These are phyloP conservation scores for Dorcus hopei DNA, from an alignment of 2,888 invertebrate species.

Conservation along the genomic window DNA sequence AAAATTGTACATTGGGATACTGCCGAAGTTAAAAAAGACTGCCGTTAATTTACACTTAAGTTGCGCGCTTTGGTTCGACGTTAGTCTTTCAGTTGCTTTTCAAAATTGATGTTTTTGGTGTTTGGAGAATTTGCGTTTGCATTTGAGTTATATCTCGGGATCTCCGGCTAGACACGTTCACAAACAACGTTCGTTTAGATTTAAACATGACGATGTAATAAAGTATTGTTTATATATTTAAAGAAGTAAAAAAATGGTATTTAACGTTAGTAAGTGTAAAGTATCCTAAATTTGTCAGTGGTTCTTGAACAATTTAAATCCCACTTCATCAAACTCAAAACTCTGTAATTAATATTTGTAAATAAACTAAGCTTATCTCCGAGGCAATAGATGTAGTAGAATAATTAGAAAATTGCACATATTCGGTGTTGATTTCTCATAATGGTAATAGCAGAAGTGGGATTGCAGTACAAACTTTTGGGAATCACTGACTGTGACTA, in stretches of 20 bases:
- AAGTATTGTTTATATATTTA: constrained; percentile 41
- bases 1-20: constrained; percentile 44
- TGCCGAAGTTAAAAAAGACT: constrained; percentile 51
- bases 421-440: constrained; percentile 44
- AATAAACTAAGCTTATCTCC: constrained; percentile 41
- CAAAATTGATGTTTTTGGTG: constrained; percentile 50
- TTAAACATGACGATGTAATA: constrained; percentile 36
- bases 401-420: constrained; percentile 37
- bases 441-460: constrained; percentile 43
- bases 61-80: constrained; percentile 32
- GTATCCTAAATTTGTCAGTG: constrained; percentile 41
- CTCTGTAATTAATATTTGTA: constrained; percentile 26
- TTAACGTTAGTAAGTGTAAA: constrained; percentile 47
- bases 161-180: constrained; percentile 40
- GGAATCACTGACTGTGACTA: constrained; percentile 42
- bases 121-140: constrained; percentile 35
- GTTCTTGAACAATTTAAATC: constrained; percentile 41
- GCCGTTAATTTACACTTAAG: constrained; percentile 46
- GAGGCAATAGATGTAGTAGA: constrained; percentile 43
- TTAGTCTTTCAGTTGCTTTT: constrained; percentile 38
- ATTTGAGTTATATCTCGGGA: constrained; percentile 39
- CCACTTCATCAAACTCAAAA: constrained; percentile 14
- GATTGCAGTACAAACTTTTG: constrained; percentile 47
- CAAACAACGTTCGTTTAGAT: constrained; percentile 32
- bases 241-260: constrained; percentile 33